phyloP scores from a whole-genome alignment of 1,140 invertebrate genomes.

The Sycophaga agraensis region DNA sequence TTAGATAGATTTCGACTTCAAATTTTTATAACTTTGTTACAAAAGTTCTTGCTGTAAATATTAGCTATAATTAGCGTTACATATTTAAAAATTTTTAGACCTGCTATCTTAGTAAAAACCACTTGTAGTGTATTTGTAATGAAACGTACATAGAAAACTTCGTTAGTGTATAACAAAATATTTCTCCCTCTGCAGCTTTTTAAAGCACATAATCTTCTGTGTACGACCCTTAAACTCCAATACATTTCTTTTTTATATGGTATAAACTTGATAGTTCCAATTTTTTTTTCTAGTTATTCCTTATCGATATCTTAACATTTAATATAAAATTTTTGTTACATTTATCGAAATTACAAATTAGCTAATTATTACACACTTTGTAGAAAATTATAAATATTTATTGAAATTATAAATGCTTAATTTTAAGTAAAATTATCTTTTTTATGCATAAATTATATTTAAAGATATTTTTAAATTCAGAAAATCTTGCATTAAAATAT shows the following conservation, averaged over 20 bases:
- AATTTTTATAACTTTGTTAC: no score
- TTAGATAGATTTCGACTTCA: no score
- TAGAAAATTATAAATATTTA: conserved; percentile 26
- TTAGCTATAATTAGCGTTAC: neutral
- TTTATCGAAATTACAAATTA: conserved; percentile 21
- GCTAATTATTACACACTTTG: neutral
- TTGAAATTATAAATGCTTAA: no score
- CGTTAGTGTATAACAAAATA: conserved; percentile 37
- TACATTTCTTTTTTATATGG: conserved; percentile 11
- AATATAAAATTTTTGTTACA: conserved; percentile 28
- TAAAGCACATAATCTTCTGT: conserved; percentile 28
- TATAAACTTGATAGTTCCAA: conserved; percentile 3
- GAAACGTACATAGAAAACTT: conserved; percentile 38
- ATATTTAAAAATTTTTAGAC: conserved; percentile 6
- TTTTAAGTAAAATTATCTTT: no score
- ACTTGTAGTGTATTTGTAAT: conserved; percentile 32
- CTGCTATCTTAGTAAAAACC: conserved; percentile 26
- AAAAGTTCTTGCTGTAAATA: conserved; percentile 27
- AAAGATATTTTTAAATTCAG: no score
- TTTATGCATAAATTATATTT: no score
- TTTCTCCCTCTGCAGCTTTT: conserved; percentile 31
- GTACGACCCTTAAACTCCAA: conserved; percentile 6
- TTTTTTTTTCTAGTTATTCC: conserved; percentile 5
- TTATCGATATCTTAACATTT: conserved; percentile 25
- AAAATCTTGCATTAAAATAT: no score